Percentiles rank a stretch among this genome's conserved stretches.
These are phyloP conservation scores for Diabrotica balteata DNA, from an alignment of 2,888 invertebrate species.

Conservation along the genomic window DNA sequence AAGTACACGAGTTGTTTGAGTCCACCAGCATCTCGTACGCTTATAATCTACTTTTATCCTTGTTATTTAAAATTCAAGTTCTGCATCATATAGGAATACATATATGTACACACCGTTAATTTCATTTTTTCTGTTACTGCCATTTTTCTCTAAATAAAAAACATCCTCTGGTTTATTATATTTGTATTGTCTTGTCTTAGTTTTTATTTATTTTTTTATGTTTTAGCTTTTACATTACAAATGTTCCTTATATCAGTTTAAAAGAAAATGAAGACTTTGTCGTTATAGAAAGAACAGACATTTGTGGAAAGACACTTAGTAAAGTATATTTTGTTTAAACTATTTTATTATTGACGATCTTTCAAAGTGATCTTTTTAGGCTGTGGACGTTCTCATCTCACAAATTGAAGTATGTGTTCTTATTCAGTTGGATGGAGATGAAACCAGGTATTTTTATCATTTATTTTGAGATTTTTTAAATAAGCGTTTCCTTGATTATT, in stretches of 20 bases:
- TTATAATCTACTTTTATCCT: too few species aligned
- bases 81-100: too few species aligned
- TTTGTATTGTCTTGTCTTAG: too few species aligned
- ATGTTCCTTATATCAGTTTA: slow-evolving; percentile 55
- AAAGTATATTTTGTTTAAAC: slow-evolving; percentile 17
- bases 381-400: slow-evolving; percentile 36
- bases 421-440: not conserved
- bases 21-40: too few species aligned
- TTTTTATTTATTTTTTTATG: slow-evolving; percentile 20
- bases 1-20: too few species aligned
- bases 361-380: slow-evolving; percentile 26
- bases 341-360: not conserved
- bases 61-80: too few species aligned
- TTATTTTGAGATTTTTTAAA: too few species aligned
- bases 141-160: too few species aligned
- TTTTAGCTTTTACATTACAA: slow-evolving; percentile 53
- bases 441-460: not conserved
- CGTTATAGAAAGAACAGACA: slow-evolving; percentile 23
- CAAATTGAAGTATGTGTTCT: slow-evolving; percentile 34
- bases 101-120: too few species aligned
- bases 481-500: too few species aligned
- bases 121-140: too few species aligned
- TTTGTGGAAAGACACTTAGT: slow-evolving; percentile 28
- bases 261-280: slow-evolving; percentile 35
- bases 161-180: too few species aligned